Evolutionary conservation across 2,888 invertebrate species (phyloP).

Genomic region (Acutogordius australiensis): DNA sequence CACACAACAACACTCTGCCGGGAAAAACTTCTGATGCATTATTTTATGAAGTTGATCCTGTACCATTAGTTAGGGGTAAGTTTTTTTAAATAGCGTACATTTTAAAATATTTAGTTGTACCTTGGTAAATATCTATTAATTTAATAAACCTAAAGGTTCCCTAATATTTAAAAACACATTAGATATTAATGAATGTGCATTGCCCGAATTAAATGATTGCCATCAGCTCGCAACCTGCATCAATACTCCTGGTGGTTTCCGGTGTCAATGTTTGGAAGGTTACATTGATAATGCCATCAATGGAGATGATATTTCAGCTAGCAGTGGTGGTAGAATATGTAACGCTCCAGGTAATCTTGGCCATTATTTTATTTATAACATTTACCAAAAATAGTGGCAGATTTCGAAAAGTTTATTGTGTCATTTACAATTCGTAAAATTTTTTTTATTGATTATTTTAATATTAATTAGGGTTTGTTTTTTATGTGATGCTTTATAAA

Average conservation of each 20-base stretch:
- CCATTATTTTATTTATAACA: too few species aligned
- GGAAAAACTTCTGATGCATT: not conserved
- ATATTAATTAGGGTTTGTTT: too few species aligned
- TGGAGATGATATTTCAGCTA: not conserved
- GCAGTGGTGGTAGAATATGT: not conserved
- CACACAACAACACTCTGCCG: not conserved
- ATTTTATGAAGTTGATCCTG: slow-evolving; percentile 1
- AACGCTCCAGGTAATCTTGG: slow-evolving; percentile 1
- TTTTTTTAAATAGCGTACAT: too few species aligned
- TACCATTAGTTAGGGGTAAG: not conserved
- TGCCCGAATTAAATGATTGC: slow-evolving; percentile 4
- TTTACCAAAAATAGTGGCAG: too few species aligned
- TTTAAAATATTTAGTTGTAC: too few species aligned
- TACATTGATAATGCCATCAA: slow-evolving; percentile 6
- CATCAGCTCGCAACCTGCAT: slow-evolving; percentile 8
- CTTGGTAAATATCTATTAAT: too few species aligned
- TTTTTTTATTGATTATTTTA: too few species aligned
- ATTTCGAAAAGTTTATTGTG: too few species aligned
- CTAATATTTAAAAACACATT: not conserved
- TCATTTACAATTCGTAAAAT: too few species aligned
- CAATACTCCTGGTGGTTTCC: not conserved
- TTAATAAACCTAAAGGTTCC: not conserved
- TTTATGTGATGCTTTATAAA: too few species aligned
- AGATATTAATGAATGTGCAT: slow-evolving; percentile 9
- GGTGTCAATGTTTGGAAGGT: slow-evolving; percentile 1